These are phyloP conservation scores for Alloplasta piceator DNA, from an alignment of 2,888 invertebrate species.

Conservation along the genomic window DNA sequence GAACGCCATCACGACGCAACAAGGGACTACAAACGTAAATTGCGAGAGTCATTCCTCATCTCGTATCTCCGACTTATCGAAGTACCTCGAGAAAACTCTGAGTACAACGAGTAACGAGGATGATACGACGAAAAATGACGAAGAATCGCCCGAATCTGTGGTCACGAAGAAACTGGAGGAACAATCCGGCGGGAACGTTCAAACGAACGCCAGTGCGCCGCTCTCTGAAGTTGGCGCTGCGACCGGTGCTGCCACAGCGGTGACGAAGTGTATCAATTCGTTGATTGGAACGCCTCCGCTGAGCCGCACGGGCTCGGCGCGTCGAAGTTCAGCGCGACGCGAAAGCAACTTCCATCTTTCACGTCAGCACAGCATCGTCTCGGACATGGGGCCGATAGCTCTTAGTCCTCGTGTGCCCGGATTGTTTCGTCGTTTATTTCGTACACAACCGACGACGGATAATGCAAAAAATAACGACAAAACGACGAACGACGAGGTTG, in stretches of 20 bases:
- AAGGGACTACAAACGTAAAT: constrained; percentile 90
- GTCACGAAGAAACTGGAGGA: constrained; percentile 6
- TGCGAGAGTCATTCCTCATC: constrained; percentile 92
- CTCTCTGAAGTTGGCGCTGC: constrained; percentile 37
- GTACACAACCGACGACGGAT: constrained; percentile 59
- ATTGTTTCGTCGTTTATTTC: constrained; percentile 67
- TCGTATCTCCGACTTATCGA: constrained; percentile 89
- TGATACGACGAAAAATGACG: constrained; percentile 74
- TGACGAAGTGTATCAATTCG: background rate
- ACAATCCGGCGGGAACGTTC: constrained; percentile 36
- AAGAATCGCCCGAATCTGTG: too few relatives aligned
- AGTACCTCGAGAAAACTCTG: constrained; percentile 86
- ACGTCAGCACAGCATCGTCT: constrained; percentile 71
- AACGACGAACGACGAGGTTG: background rate
- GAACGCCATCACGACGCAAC: constrained; percentile 84
- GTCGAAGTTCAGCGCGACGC: constrained; percentile 50
- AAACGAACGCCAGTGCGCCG: constrained; percentile 9
- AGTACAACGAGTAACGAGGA: constrained; percentile 68
- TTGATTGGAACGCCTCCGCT: constrained; percentile 55
- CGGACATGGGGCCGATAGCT: constrained; percentile 70
- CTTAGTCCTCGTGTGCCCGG: constrained; percentile 69
- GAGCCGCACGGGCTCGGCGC: constrained; percentile 65
- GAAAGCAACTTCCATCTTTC: constrained; percentile 64
- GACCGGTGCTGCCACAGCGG: background rate
- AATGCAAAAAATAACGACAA: constrained; percentile 23